Conservation (phyloP, 2,797 vertebrate genomes). For the Peromyscus melanophrys region DNA sequence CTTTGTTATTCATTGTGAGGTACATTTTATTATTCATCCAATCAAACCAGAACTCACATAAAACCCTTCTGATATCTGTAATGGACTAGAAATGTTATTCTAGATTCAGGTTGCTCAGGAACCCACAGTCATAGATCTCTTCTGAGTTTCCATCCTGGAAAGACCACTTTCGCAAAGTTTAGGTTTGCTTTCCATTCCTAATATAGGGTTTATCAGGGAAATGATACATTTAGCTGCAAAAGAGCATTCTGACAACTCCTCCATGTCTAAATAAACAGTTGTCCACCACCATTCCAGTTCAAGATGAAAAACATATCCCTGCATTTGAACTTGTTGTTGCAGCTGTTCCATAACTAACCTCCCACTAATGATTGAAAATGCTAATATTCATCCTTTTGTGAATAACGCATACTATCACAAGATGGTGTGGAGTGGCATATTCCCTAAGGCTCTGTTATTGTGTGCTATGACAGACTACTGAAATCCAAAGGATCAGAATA, state of each 20-base stretch:
- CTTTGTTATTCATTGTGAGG: background rate
- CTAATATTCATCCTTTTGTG: background rate
- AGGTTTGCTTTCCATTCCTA: slow-evolving; percentile 8
- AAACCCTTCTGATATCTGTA: background rate
- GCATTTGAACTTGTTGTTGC: background rate
- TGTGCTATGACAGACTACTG: background rate
- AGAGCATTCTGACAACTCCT: slow-evolving; percentile 36
- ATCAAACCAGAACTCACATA: slow-evolving; percentile 7
- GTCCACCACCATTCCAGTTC: background rate
- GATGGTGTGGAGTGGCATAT: background rate
- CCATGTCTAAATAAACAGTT: background rate
- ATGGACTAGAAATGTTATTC: background rate
- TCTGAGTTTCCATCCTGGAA: background rate
- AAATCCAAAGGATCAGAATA: background rate
- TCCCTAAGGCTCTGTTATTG: background rate
- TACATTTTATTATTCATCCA: background rate
- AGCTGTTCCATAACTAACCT: background rate
- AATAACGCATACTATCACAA: slow-evolving; percentile 7
- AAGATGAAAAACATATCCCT: background rate
- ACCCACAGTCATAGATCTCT: background rate
- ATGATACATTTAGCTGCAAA: slow-evolving; percentile 31
- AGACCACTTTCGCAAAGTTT: background rate
- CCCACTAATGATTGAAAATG: background rate
- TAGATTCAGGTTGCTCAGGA: background rate
- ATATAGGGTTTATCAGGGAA: background rate